Evolutionary conservation across 2,888 invertebrate species (phyloP).

Genomic region (Lumbricus terrestris): DNA sequence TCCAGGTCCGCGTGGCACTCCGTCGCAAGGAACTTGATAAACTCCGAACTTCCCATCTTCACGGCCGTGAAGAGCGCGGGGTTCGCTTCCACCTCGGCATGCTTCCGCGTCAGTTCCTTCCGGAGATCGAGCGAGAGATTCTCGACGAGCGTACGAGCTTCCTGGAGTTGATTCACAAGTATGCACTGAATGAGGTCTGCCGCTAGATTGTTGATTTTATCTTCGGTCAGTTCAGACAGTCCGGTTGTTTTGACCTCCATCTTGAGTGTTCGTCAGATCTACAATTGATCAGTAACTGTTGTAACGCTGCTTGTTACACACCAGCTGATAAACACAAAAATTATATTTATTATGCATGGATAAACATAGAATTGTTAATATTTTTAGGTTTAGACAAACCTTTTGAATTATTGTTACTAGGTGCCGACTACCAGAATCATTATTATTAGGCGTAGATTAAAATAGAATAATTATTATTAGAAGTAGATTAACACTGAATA

Average conservation of each 20-base stretch:
- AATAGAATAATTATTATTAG: no score
- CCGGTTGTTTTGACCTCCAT: background rate
- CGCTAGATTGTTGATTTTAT: background rate
- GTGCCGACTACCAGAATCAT: no score
- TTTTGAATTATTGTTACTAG: no score
- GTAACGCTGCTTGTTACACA: background rate
- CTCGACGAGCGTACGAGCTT: background rate
- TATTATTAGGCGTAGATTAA: no score
- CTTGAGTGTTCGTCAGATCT: background rate
- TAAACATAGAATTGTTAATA: no score
- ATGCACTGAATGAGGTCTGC: background rate
- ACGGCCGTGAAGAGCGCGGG: constrained; percentile 47
- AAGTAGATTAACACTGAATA: no score
- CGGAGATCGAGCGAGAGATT: background rate
- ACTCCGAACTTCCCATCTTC: constrained; percentile 42
- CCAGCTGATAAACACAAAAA: background rate
- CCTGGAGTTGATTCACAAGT: background rate
- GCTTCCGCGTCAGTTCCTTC: background rate
- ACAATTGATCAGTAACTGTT: background rate
- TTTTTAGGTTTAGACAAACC: no score
- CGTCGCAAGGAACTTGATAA: constrained; percentile 80
- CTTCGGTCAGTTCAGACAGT: background rate
- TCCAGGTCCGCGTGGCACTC: constrained; percentile 82
- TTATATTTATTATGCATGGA: no score
- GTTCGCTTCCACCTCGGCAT: constrained; percentile 40